These are phyloP conservation scores for Drosophila pseudoobscura DNA, from an alignment of 1,140 invertebrate genomes.

Conservation along the genomic window DNA sequence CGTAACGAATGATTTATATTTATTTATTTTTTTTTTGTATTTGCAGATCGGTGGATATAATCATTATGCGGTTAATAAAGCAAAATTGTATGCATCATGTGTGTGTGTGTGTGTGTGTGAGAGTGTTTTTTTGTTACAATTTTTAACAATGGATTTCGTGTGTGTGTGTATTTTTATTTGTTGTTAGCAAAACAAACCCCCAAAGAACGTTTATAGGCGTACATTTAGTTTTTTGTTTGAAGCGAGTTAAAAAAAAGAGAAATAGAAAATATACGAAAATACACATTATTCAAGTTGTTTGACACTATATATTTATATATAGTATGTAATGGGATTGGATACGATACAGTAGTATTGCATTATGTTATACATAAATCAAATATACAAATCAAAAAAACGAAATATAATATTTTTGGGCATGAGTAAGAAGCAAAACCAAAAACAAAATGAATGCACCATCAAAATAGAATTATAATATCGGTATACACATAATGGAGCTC, in stretches of 20 bases:
- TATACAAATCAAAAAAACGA: conserved; percentile 21
- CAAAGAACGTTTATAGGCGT: conserved; percentile 74
- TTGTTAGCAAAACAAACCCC: conserved; percentile 78
- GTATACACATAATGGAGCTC: conserved; percentile 13
- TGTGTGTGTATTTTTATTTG: conserved; percentile 22
- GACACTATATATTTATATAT: conserved; percentile 50
- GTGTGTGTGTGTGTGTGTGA: not conserved
- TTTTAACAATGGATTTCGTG: conserved; percentile 54
- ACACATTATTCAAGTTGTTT: conserved; percentile 77
- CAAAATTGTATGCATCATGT: conserved; percentile 40
- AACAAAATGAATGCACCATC: conserved; percentile 45
- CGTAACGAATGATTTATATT: conserved; percentile 7
- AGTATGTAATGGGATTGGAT: conserved; percentile 36
- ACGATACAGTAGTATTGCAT: conserved; percentile 53
- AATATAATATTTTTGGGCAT: conserved; percentile 19
- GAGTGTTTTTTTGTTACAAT: conserved; percentile 32
- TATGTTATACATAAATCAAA: conserved; percentile 43
- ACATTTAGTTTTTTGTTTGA: conserved; percentile 64
- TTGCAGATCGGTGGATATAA: conserved; percentile 21
- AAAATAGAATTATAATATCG: conserved; percentile 41
- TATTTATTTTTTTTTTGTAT: conserved; percentile 26
- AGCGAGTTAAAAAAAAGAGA: conserved; percentile 80
- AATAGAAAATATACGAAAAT: conserved; percentile 80
- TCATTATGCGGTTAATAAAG: conserved; percentile 61
- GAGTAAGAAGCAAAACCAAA: conserved; percentile 43